Evolutionary conservation across 2,797 vertebrate genomes (phyloP).

Genomic region (Leucoraja ocellata): DNA sequence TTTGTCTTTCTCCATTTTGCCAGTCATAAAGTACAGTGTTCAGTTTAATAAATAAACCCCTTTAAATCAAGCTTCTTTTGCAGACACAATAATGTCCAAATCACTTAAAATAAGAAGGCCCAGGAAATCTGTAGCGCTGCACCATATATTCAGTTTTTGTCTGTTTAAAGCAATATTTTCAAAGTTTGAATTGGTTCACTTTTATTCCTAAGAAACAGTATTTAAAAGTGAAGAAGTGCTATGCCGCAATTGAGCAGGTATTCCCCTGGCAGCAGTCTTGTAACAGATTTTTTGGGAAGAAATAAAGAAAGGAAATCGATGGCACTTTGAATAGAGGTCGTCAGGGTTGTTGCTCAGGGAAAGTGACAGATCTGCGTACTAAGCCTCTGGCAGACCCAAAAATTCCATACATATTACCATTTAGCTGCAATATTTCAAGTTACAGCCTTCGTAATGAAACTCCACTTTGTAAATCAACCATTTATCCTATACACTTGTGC

Average conservation of each 20-base stretch:
- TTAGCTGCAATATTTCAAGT: conserved; percentile 61
- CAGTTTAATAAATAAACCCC: conserved; percentile 53
- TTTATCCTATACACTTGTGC: conserved; percentile 31
- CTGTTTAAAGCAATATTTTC: background rate
- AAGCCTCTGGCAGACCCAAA: conserved; percentile 53
- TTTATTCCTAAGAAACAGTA: background rate
- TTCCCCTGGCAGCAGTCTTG: conserved; percentile 44
- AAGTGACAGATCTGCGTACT: conserved; percentile 75
- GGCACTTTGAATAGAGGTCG: conserved; percentile 77
- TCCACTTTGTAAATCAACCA: conserved; percentile 36
- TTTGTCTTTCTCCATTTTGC: conserved; percentile 26
- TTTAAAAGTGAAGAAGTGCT: conserved; percentile 42
- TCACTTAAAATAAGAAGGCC: conserved; percentile 47
- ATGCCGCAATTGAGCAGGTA: conserved; percentile 44
- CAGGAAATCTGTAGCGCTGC: background rate
- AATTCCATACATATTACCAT: conserved; percentile 67
- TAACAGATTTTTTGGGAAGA: conserved; percentile 50
- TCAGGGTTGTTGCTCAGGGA: conserved; percentile 71
- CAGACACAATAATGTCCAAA: conserved; percentile 44
- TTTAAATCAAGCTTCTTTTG: conserved; percentile 45
- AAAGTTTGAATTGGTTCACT: conserved; percentile 16
- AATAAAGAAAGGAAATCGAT: conserved; percentile 67
- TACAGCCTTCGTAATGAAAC: conserved; percentile 28
- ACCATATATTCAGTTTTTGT: conserved; percentile 7
- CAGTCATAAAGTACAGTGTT: conserved; percentile 43